Conservation (phyloP, 1,140 invertebrate genomes). For the Drosophila pseudoobscura region DNA sequence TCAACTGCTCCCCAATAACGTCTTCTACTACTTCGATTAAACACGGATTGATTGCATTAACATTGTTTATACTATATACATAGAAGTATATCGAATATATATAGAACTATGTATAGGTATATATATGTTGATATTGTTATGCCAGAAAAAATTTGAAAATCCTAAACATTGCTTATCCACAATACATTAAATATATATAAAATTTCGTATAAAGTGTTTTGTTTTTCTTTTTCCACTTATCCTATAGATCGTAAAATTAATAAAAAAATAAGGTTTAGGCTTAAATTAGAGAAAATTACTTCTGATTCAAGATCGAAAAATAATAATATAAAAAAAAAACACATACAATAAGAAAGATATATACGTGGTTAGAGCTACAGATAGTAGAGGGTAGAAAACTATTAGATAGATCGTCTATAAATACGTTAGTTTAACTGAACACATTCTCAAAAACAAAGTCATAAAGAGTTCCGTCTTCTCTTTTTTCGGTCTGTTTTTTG, state of each 20-base stretch:
- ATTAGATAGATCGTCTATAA: slow-evolving; percentile 65
- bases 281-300: slow-evolving; percentile 27
- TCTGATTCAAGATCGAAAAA: too few relatives aligned
- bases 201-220: slow-evolving; percentile 12
- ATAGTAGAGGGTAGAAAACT: slow-evolving; percentile 26
- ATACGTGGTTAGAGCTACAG: too few relatives aligned
- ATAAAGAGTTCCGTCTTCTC: slow-evolving; percentile 38
- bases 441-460: slow-evolving; percentile 59
- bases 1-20: slow-evolving; percentile 11
- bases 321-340: slow-evolving; percentile 18
- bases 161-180: slow-evolving; percentile 70
- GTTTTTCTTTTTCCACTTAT: slow-evolving; percentile 16
- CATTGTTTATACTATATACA: slow-evolving; percentile 1
- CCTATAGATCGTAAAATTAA: slow-evolving; percentile 27
- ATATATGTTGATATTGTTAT: slow-evolving; percentile 10
- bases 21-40: slow-evolving; percentile 24
- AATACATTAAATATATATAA: slow-evolving; percentile 46
- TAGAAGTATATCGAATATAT: slow-evolving; percentile 1
- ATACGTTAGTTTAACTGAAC: slow-evolving; percentile 79
- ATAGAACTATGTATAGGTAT: slow-evolving; percentile 2
- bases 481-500: neutral
- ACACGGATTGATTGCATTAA: neutral
- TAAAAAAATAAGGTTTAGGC: slow-evolving; percentile 31
- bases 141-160: slow-evolving; percentile 63
- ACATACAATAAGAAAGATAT: neutral